Evolutionary conservation across 2,113 vertebrate genomes (phyloP).

Genomic region (Otocyon megalotis): DNA sequence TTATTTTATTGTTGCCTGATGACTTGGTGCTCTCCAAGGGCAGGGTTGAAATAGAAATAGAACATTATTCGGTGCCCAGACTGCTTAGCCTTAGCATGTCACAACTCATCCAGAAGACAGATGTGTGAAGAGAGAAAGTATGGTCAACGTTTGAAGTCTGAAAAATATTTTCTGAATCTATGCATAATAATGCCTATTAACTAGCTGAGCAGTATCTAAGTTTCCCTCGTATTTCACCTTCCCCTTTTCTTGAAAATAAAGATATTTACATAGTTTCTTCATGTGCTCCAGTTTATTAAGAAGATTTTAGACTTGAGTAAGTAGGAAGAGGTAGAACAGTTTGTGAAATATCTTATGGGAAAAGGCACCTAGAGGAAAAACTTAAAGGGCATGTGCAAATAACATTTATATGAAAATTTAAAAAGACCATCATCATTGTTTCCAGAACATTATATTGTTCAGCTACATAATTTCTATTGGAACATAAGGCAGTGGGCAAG

Average conservation of each 20-base stretch:
- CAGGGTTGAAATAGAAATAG: neutral
- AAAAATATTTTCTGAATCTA: neutral
- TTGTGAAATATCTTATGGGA: neutral
- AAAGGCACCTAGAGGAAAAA: neutral
- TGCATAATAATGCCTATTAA: neutral
- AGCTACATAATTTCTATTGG: neutral
- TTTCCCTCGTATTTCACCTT: neutral
- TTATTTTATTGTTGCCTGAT: neutral
- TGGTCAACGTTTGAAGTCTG: neutral
- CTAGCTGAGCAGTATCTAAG: neutral
- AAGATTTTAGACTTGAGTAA: neutral
- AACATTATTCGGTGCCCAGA: no score
- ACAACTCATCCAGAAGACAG: neutral
- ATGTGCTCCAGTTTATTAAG: neutral
- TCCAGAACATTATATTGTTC: neutral
- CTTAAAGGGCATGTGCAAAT: slow-evolving; percentile 9
- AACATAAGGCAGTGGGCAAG: slow-evolving; percentile 49
- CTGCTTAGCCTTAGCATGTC: neutral
- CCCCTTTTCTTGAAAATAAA: neutral
- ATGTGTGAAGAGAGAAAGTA: neutral
- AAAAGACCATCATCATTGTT: neutral
- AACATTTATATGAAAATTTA: slow-evolving; percentile 4
- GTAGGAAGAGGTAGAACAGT: neutral
- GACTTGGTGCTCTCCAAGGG: neutral
- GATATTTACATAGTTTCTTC: neutral